Evolutionary conservation across 2,113 vertebrate species (phyloP).

Genomic region (Ctenomys sociabilis): DNA sequence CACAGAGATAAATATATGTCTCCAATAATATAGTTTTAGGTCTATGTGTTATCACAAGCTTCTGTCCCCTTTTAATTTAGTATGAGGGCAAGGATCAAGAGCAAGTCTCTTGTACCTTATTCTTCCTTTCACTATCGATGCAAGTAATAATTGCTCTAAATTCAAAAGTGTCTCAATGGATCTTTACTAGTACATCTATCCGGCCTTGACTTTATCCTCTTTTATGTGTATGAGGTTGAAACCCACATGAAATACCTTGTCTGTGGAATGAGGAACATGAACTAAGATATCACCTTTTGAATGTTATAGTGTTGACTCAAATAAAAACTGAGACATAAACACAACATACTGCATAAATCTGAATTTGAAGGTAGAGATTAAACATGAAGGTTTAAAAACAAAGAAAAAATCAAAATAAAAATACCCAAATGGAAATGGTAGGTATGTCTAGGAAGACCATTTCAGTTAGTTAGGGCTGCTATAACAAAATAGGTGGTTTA

Average conservation of each 20-base stretch:
- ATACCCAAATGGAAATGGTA: not conserved
- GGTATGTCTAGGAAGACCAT: not conserved
- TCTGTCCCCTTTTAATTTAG: no score
- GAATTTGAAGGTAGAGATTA: slow-evolving; percentile 1
- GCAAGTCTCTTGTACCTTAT: not conserved
- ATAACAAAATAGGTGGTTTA: not conserved
- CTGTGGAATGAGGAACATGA: slow-evolving; percentile 10
- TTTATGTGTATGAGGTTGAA: not conserved
- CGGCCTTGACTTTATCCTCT: not conserved
- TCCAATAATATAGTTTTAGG: no score
- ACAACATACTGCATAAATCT: not conserved
- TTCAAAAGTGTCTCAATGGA: not conserved
- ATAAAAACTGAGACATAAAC: not conserved
- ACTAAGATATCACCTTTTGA: not conserved
- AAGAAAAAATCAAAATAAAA: slow-evolving; percentile 1
- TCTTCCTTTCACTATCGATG: not conserved
- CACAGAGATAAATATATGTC: not conserved
- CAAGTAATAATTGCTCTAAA: not conserved
- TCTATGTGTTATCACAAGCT: no score
- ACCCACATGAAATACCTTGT: not conserved
- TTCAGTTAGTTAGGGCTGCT: not conserved
- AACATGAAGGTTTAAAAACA: slow-evolving; percentile 20
- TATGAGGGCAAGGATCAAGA: not conserved
- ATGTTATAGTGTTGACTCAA: not conserved
- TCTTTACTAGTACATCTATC: not conserved